phyloP scores from a whole-genome alignment of 2,888 invertebrate species.

The Dynastes hyllus region DNA sequence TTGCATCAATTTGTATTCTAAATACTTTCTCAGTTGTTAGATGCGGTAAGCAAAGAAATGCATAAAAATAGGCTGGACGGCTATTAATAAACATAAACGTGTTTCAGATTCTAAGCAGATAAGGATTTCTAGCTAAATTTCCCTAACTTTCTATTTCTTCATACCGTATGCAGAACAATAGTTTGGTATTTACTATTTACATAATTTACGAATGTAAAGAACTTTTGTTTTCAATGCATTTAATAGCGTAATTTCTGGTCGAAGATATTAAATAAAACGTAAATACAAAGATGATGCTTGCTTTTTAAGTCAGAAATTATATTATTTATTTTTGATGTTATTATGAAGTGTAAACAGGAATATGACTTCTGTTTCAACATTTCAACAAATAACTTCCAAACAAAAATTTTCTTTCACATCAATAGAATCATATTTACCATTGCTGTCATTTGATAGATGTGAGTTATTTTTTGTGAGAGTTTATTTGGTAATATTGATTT shows the following conservation, averaged over 20 bases:
- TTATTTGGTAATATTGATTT: too few species aligned
- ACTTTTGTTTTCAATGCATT: not conserved
- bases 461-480: too few species aligned
- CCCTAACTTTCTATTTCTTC: slow-evolving; percentile 3
- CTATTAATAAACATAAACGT: slow-evolving; percentile 14
- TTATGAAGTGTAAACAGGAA: too few species aligned
- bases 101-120: slow-evolving; percentile 1
- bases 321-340: too few species aligned
- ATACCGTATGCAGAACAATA: not conserved
- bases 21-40: slow-evolving; percentile 3
- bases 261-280: not conserved
- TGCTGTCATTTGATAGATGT: too few species aligned
- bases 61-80: not conserved
- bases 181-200: not conserved
- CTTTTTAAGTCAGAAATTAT: too few species aligned
- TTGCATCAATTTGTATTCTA: not conserved
- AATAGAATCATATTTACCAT: too few species aligned
- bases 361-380: too few species aligned
- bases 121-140: not conserved
- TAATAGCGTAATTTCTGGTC: not conserved
- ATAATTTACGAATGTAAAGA: slow-evolving; percentile 3
- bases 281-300: not conserved
- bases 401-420: too few species aligned
- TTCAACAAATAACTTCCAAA: too few species aligned
- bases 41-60: not conserved